Evolutionary conservation across 2,113 vertebrate species (phyloP), one percentile per base, ranked within the genome.

Genomic region (Ploceus nigricollis): DNA sequence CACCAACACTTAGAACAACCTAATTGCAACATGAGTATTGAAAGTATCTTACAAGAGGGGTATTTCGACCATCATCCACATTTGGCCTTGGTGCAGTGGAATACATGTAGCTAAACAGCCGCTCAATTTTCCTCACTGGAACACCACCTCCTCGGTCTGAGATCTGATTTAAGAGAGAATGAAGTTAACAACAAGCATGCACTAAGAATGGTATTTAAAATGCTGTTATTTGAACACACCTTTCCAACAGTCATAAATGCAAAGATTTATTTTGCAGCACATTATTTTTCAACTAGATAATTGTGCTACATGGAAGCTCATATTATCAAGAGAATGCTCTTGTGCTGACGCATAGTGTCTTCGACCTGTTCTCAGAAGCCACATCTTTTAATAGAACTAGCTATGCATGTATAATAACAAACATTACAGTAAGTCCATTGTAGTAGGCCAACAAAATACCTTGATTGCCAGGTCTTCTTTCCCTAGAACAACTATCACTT

Each of bases 51-150:
- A 99, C 99, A 98, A 99, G 97, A 40, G 99, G 99, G 19, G 99
- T 98, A 15, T 99, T 99, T 48, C 98, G 98, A 30, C 95, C 97
- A 72, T 98, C 98, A 89, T 99, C 98, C 81, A 96, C 82, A 44
- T 98, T 98, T 1, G 99, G 99, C 17, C 97, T 98, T 7, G 99
- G 99, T 27, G 99, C 99, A 0, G 99, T 99, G 88, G 99, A 99
- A 96, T 99, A 99, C 92, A 98, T 99, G 95, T 99, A 99, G 97
- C 99, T 99, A 25, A 99, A 99, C 14, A 99, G 98, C 28, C 88
- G 98, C 86, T 99, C 99, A 6, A 98, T 99, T 97, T 99, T 99
- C 94, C 98, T 98, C 77, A 99, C 96, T 4, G 99, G 99, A 73
- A 99, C 99, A 18, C 99, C 99, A 15, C 99, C 99, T 66, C 99